phyloP scores from a whole-genome alignment of 2,113 vertebrate genomes.

The Emydocephalus ijimae region DNA sequence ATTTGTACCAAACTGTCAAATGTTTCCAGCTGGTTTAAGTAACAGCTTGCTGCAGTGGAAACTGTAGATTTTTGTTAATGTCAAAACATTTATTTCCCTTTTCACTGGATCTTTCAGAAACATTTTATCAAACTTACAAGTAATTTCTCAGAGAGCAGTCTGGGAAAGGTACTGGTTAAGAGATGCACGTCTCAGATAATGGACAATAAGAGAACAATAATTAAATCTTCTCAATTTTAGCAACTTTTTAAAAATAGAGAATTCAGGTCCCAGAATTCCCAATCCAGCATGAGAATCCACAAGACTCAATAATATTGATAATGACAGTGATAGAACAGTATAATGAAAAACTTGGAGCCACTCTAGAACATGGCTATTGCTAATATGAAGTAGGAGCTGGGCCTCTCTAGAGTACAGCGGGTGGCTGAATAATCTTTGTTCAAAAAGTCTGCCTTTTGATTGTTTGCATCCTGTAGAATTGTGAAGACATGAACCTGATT shows the following conservation, averaged over 20 bases:
- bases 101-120: constrained; percentile 12
- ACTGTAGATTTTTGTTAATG: constrained; percentile 11
- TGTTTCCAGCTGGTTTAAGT: constrained; percentile 16
- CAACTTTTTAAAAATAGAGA: background rate
- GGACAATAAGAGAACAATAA: background rate
- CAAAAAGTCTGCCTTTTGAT: background rate
- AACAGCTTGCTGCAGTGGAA: constrained; percentile 25
- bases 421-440: background rate
- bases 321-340: background rate
- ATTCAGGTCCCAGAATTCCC: background rate
- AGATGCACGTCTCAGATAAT: background rate
- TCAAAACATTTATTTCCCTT: constrained; percentile 10
- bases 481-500: background rate
- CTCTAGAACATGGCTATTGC: background rate
- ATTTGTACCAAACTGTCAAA: constrained; percentile 33
- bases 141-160: background rate
- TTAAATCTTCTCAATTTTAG: background rate
- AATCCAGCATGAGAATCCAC: too few species aligned
- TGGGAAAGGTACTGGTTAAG: background rate
- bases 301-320: too few species aligned
- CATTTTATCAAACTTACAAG: constrained; percentile 24
- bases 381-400: background rate
- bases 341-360: background rate
- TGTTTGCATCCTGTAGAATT: background rate
- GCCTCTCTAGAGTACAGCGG: background rate